These are phyloP conservation scores for Amiota minor DNA, from an alignment of 2,888 invertebrate genomes.

Conservation along the genomic window DNA sequence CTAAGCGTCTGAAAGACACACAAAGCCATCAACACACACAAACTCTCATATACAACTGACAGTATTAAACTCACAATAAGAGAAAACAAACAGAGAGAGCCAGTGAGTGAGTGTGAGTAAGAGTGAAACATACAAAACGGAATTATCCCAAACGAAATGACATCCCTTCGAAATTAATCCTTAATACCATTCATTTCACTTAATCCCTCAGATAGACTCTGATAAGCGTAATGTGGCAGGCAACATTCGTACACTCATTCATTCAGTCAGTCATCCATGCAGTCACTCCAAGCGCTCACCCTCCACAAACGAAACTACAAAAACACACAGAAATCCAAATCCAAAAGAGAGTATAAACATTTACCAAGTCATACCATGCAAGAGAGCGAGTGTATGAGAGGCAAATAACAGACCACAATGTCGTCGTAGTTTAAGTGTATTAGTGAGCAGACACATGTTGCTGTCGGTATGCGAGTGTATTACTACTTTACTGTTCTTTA, in stretches of 20 bases:
- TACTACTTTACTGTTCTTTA: constrained; percentile 32
- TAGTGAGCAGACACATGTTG: constrained; percentile 66
- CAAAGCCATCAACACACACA: constrained; percentile 49
- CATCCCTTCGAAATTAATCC: constrained; percentile 74
- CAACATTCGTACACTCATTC: background rate
- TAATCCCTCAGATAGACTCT: constrained; percentile 72
- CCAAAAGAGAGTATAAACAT: background rate
- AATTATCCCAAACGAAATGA: constrained; percentile 74
- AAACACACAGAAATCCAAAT: constrained; percentile 29
- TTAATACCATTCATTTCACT: constrained; percentile 74
- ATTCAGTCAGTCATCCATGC: no score
- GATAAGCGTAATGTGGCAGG: constrained; percentile 65
- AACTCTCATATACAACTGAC: constrained; percentile 61
- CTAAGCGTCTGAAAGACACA: constrained; percentile 45
- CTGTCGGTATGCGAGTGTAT: constrained; percentile 49
- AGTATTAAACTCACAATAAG: constrained; percentile 44
- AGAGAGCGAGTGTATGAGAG: no score
- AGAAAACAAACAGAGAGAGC: constrained; percentile 34
- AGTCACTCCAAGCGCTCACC: constrained; percentile 42
- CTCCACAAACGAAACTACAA: constrained; percentile 28
- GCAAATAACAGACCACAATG: no score
- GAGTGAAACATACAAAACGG: constrained; percentile 62
- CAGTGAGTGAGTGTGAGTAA: constrained; percentile 56
- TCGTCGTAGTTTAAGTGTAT: background rate
- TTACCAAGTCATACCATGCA: no score